Evolutionary conservation across 2,797 vertebrate species (phyloP).

Genomic region (Valencia hispanica): DNA sequence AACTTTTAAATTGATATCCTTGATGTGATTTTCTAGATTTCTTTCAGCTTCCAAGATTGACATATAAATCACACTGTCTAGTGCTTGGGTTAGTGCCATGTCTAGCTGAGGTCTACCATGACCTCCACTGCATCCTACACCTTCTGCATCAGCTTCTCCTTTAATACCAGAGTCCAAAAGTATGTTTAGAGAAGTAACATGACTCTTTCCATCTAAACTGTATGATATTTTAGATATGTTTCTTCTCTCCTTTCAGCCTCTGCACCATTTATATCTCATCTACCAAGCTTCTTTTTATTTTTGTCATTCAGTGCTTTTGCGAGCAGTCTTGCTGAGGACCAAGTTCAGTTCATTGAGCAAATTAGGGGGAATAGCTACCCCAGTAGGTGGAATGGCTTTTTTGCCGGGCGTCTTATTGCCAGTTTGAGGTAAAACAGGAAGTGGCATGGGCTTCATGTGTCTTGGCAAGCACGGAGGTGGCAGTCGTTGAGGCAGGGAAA

Average conservation of each 20-base stretch:
- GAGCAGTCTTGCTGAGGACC: constrained; percentile 84
- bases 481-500: background rate
- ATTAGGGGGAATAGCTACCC: constrained; percentile 77
- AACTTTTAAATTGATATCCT: constrained; percentile 13
- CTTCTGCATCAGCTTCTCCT: constrained; percentile 21
- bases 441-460: background rate
- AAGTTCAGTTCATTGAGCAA: constrained; percentile 87
- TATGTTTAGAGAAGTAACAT: constrained; percentile 11
- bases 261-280: background rate
- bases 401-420: constrained; percentile 23
- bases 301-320: constrained; percentile 69
- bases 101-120: constrained; percentile 54
- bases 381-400: constrained; percentile 35
- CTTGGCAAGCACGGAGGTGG: constrained; percentile 17
- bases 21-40: constrained; percentile 9
- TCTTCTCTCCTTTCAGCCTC: background rate
- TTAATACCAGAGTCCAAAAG: constrained; percentile 33
- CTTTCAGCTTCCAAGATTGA: constrained; percentile 8
- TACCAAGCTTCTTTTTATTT: constrained; percentile 1
- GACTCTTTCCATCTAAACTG: constrained; percentile 10
- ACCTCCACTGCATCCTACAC: constrained; percentile 51
- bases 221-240: background rate
- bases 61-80: constrained; percentile 54
- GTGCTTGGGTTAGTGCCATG: constrained; percentile 58
- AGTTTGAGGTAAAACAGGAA: constrained; percentile 6